Evolutionary conservation across 2,888 invertebrate genomes (phyloP).

Genomic region (Sympetrum striolatum): DNA sequence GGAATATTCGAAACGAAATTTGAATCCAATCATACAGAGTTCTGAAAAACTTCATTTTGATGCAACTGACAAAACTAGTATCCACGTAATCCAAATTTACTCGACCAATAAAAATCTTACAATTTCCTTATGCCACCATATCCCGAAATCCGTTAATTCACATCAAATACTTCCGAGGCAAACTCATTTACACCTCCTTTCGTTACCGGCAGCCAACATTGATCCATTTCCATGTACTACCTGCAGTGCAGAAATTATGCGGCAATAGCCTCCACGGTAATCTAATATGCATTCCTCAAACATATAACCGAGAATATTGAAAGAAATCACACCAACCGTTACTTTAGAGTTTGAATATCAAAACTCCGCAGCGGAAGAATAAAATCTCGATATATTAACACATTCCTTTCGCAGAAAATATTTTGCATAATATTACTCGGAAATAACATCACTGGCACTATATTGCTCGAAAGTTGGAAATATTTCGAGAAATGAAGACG

Average conservation of each 20-base stretch:
- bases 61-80: too few relatives aligned
- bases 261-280: neutral
- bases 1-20: too few relatives aligned
- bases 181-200: neutral
- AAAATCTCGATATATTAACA: neutral
- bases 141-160: neutral
- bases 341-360: neutral
- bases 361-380: conserved; percentile 31
- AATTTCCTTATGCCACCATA: too few relatives aligned
- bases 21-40: too few relatives aligned
- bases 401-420: neutral
- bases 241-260: conserved; percentile 40
- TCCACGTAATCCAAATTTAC: too few relatives aligned
- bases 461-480: neutral
- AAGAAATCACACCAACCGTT: conserved; percentile 14
- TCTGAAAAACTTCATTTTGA: too few relatives aligned
- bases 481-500: neutral
- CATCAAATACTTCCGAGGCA: neutral
- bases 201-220: conserved; percentile 29
- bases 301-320: neutral
- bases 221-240: neutral
- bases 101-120: too few relatives aligned
- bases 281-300: neutral
- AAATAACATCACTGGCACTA: neutral
- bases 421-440: neutral